These are phyloP conservation scores for Hippopotamus amphibius DNA, from an alignment of 2,113 vertebrate genomes.

Conservation along the genomic window DNA sequence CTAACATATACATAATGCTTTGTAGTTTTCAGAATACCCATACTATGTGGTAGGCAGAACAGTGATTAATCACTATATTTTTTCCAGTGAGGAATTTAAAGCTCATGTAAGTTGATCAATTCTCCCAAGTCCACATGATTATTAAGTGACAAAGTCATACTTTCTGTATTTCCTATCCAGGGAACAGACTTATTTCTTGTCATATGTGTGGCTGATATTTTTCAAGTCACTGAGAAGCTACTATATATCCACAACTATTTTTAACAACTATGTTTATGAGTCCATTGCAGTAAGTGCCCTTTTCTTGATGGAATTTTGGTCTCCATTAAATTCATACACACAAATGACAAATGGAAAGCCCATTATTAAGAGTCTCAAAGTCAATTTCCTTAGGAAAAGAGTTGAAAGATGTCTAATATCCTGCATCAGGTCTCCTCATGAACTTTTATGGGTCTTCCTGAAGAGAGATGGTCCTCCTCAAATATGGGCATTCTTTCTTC, in stretches of 20 bases:
- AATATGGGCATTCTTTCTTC: neutral
- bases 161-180: slow-evolving; percentile 51
- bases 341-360: neutral
- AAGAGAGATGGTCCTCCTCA: neutral
- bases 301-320: slow-evolving; percentile 29
- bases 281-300: neutral
- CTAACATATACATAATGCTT: slow-evolving; percentile 20
- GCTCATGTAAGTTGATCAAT: slow-evolving; percentile 3
- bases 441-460: neutral
- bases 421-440: neutral
- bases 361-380: slow-evolving; percentile 21
- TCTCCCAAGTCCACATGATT: neutral
- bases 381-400: slow-evolving; percentile 33
- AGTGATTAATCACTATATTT: slow-evolving; percentile 7
- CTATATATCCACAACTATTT: neutral
- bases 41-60: neutral
- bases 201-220: neutral
- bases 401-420: neutral
- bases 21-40: slow-evolving; percentile 32
- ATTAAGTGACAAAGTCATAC: slow-evolving; percentile 34
- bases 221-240: slow-evolving; percentile 60
- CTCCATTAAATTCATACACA: neutral
- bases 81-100: slow-evolving; percentile 49
- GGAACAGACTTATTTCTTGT: slow-evolving; percentile 51
- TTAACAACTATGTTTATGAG: slow-evolving; percentile 37